Evolutionary conservation across 1,140 invertebrate species (phyloP).

Genomic region (Cyrtorhinus lividipennis): DNA sequence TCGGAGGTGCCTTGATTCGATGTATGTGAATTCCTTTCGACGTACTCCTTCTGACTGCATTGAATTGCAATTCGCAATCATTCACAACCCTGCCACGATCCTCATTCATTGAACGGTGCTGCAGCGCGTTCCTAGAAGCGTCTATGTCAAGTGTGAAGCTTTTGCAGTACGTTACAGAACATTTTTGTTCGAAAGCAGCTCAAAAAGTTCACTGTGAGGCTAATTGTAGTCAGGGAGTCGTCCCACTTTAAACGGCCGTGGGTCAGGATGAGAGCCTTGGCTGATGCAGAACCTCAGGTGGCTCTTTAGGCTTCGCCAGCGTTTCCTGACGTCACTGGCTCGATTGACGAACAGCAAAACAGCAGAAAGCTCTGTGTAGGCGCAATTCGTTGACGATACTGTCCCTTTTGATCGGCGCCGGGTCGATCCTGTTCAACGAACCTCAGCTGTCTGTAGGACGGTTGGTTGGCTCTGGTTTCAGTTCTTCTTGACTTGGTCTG

Average conservation of each 20-base stretch:
- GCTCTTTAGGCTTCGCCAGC: not conserved
- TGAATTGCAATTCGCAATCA: no score
- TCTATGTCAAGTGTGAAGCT: no score
- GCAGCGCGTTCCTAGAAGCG: no score
- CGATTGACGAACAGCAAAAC: conserved; percentile 18
- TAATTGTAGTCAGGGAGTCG: no score
- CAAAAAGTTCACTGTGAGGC: no score
- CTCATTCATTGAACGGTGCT: no score
- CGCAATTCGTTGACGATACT: conserved; percentile 16
- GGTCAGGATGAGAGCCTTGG: not conserved
- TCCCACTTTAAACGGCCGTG: conserved; percentile 2
- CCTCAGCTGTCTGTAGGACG: conserved; percentile 15
- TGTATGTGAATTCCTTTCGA: no score
- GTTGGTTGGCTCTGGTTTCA: conserved; percentile 9
- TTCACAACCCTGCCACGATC: no score
- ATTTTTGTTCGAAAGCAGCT: no score
- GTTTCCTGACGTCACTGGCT: conserved; percentile 3
- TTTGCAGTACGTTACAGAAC: no score
- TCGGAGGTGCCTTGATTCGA: no score
- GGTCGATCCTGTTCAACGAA: conserved; percentile 3
- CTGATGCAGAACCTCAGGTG: not conserved
- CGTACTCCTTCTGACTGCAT: no score
- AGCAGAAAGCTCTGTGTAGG: conserved; percentile 23
- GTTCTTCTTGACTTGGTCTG: not conserved
- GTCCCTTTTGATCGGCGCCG: conserved; percentile 10